Conservation (phyloP, 2,113 vertebrate species). For the Actinemys pallida region DNA sequence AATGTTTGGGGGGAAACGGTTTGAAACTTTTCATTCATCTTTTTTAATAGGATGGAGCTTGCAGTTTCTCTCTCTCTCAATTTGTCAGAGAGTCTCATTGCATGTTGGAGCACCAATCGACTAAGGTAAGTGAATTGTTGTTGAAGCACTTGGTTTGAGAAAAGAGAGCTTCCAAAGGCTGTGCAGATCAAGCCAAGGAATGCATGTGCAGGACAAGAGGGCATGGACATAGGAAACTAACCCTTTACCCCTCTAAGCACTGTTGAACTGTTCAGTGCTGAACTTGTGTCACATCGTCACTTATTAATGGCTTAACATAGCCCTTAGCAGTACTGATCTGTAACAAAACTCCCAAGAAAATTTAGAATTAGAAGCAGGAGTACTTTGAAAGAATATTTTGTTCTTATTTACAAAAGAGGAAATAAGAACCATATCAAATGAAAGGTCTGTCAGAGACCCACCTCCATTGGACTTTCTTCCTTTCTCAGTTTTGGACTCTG, state of each 20-base stretch:
- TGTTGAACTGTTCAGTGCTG: background rate
- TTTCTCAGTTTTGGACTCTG: background rate
- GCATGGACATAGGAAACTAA: background rate
- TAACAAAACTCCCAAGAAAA: background rate
- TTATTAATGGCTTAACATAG: background rate
- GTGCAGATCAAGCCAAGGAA: background rate
- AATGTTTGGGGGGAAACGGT: background rate
- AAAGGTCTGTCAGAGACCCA: background rate
- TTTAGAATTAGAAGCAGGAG: background rate
- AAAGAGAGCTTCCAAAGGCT: background rate
- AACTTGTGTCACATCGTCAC: background rate
- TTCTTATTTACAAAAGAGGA: background rate
- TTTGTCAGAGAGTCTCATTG: background rate
- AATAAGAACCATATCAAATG: background rate
- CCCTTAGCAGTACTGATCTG: background rate
- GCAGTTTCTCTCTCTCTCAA: background rate
- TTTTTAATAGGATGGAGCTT: background rate
- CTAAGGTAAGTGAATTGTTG: background rate
- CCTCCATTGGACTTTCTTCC: background rate
- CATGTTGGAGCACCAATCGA: background rate
- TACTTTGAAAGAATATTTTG: background rate
- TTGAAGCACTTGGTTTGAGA: background rate
- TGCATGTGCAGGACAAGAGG: accelerated
- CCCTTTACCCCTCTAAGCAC: background rate
- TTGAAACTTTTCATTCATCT: background rate